Conservation (phyloP, 2,113 vertebrate species). For the Motacilla tschutschensis region DNA sequence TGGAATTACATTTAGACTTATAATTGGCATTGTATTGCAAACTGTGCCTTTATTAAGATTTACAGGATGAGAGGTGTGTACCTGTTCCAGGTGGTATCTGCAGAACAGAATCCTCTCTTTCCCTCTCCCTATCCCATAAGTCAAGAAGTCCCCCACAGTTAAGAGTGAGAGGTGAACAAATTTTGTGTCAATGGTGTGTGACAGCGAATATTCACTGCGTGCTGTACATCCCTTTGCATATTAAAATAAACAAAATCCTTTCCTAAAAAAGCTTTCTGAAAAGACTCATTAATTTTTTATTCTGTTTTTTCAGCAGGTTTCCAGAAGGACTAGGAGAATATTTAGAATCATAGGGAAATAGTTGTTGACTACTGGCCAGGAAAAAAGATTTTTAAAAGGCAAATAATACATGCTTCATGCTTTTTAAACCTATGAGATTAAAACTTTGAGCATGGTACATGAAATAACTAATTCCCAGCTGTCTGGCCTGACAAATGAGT, state of each 20-base stretch:
- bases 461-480: background rate
- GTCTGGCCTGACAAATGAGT: background rate
- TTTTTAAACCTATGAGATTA: background rate
- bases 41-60: background rate
- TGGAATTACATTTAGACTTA: background rate
- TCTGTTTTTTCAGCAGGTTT: background rate
- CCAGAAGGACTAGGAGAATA: background rate
- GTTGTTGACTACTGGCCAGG: background rate
- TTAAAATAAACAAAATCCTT: background rate
- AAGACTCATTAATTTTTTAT: background rate
- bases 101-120: background rate
- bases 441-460: background rate
- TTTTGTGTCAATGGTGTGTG: background rate
- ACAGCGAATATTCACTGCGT: background rate
- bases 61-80: background rate
- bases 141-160: background rate
- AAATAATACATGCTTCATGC: background rate
- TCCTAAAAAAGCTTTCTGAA: background rate
- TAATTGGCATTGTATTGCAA: background rate
- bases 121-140: background rate
- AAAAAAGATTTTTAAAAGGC: background rate
- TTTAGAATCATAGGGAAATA: background rate
- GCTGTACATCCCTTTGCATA: background rate
- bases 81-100: background rate
- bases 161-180: background rate